A percentile compares a stretch with the other conserved stretches of the same genome.
These are phyloP conservation scores for Ectobius pallidus DNA, from an alignment of 2,888 invertebrate species.

Conservation along the genomic window DNA sequence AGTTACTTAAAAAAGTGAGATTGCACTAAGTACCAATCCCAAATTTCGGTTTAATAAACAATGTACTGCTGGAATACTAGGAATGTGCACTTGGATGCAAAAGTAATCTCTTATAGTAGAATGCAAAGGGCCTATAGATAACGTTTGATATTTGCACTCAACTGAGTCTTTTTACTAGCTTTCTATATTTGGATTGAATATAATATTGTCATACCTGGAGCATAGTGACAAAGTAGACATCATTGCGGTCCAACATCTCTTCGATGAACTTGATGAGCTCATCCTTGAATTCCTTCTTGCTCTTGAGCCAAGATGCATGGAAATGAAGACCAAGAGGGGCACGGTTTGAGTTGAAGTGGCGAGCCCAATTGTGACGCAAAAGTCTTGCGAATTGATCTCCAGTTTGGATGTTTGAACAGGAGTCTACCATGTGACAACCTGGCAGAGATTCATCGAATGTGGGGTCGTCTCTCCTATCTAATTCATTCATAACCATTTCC, in stretches of 20 bases:
- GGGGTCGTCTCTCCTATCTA: slow-evolving; percentile 92
- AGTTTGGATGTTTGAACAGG: slow-evolving; percentile 89
- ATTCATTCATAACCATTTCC: slow-evolving; percentile 97
- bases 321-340: slow-evolving; percentile 92
- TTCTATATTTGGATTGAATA: too few relatives aligned
- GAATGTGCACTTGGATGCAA: too few relatives aligned
- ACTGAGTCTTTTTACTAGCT: too few relatives aligned
- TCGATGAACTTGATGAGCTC: slow-evolving; percentile 92
- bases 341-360: slow-evolving; percentile 91
- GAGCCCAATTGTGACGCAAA: slow-evolving; percentile 91
- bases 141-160: too few relatives aligned
- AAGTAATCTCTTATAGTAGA: too few relatives aligned
- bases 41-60: too few relatives aligned
- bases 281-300: slow-evolving; percentile 90
- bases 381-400: slow-evolving; percentile 91
- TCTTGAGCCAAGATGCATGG: slow-evolving; percentile 95
- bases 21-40: too few relatives aligned
- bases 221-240: slow-evolving; percentile 92
- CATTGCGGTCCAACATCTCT: slow-evolving; percentile 86
- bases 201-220: too few relatives aligned
- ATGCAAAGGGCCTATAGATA: too few relatives aligned
- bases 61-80: too few relatives aligned
- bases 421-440: slow-evolving; percentile 94
- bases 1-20: too few relatives aligned
- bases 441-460: slow-evolving; percentile 92